Evolutionary conservation across 2,888 invertebrate genomes (phyloP), one percentile per base, ranked within the genome.

Genomic region (Melieria crassipennis): DNA sequence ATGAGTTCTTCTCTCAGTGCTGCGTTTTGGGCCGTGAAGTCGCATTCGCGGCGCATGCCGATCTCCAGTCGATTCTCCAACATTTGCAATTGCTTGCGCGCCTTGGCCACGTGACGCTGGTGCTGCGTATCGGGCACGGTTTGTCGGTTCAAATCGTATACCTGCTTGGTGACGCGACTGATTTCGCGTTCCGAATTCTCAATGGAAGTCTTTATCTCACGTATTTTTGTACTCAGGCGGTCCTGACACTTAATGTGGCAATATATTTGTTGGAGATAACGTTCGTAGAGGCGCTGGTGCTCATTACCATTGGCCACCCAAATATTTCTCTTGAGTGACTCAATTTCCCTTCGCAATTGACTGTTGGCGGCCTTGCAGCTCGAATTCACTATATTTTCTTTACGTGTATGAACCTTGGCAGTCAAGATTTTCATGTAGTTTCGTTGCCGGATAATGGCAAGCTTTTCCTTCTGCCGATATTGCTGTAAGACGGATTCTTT

Each of bases 71-170:
- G 82, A 70, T 85, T 85, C 76, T 87, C 86, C 62, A 85, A 72
- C 4, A 85, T 85, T 13, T 76, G 73, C 74, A 84, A 75, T 69
- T 80, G 80, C 72, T 83, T 84, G 4, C 81, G 79, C 5, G 81
- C 81, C 11, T 74, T 79, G 0, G 74, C 74, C 43, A 85, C 82
- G 66, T 84, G 79, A 0, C 78, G 80, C 71, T 82, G 80, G 65
- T 87, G 83, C 75, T 84, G 83, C n/a, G 78, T 77, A 52, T 86
- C 86, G 0, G 87, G 84, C 16, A 85, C 81, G 0, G 86, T 86
- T 57, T 82, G 72, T 0, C 83, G 80, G 70, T 84, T 86, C 1
- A 87, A 75, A 45, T 83, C 82, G 48, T 84, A 84, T 7, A 83
- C 83, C n/a, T 82, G 79, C 56, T 83, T 83, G 60, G 82, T 78